Conservation (phyloP, 2,797 vertebrate species). For the Trematomus bernacchii region DNA sequence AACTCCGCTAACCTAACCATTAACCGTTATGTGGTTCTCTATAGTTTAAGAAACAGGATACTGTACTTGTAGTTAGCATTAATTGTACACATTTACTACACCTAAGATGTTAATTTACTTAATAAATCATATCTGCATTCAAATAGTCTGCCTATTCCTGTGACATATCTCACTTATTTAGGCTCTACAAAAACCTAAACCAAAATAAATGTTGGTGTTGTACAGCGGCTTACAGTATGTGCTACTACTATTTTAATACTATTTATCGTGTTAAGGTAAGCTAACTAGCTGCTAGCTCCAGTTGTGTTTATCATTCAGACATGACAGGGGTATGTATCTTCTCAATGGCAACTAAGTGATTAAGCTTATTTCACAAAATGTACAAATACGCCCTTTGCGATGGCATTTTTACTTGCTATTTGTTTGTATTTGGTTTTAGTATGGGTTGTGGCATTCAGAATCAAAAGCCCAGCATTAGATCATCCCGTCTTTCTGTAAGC, state of each 20-base stretch:
- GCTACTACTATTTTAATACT: not conserved
- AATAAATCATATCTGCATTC: too few relatives aligned
- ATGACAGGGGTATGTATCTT: not conserved
- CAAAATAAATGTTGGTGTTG: too few relatives aligned
- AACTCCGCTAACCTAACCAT: too few relatives aligned
- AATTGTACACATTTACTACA: too few relatives aligned
- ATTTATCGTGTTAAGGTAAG: not conserved
- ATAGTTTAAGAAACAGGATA: too few relatives aligned
- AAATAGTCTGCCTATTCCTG: too few relatives aligned
- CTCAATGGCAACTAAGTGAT: not conserved
- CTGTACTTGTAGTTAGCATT: too few relatives aligned
- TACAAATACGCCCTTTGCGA: not conserved
- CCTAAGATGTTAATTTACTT: too few relatives aligned
- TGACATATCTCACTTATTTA: too few relatives aligned
- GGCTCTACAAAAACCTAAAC: too few relatives aligned
- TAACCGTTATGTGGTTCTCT: too few relatives aligned
- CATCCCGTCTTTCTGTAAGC: conserved; percentile 42
- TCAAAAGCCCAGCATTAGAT: conserved; percentile 28
- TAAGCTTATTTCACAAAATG: not conserved
- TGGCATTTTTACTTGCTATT: not conserved
- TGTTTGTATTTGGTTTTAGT: not conserved
- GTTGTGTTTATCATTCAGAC: not conserved
- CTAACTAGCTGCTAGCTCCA: not conserved
- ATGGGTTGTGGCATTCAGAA: not conserved
- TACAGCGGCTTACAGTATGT: not conserved